A percentile compares a stretch with the other conserved stretches of the same genome.
These are phyloP conservation scores for Phyllotis vaccarum DNA, from an alignment of 2,797 vertebrate species.

Conservation along the genomic window DNA sequence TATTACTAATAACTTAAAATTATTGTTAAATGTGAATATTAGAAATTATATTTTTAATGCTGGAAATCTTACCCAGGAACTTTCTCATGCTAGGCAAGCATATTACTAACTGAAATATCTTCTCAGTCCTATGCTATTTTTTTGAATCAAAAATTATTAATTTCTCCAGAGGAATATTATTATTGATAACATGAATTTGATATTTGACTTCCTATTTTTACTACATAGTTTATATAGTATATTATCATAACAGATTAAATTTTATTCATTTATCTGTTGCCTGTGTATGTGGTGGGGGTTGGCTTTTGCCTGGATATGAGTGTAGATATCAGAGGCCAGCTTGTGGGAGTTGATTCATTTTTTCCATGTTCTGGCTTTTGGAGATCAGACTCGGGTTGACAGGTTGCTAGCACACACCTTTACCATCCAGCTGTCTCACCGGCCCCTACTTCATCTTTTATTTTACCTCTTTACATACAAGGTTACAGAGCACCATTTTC, in stretches of 20 bases:
- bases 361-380: too few relatives aligned
- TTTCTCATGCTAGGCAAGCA: background rate
- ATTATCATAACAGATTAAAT: background rate
- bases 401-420: background rate
- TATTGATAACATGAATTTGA: background rate
- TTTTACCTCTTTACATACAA: background rate
- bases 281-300: background rate
- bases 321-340: background rate
- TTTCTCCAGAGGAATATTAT: slow-evolving; percentile 3
- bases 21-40: slow-evolving; percentile 4
- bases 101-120: background rate
- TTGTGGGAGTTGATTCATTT: background rate
- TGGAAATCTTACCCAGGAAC: background rate
- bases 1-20: slow-evolving; percentile 24
- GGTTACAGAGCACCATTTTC: background rate
- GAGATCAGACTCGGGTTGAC: background rate
- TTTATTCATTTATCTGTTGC: background rate
- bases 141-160: slow-evolving; percentile 41
- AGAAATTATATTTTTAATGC: background rate
- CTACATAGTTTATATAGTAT: slow-evolving; percentile 2
- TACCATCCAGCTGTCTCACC: too few relatives aligned
- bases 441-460: too few relatives aligned
- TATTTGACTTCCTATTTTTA: slow-evolving; percentile 44
- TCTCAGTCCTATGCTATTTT: background rate
- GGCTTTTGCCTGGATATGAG: too few relatives aligned